These are phyloP conservation scores for Acrocephalus arundinaceus DNA, from an alignment of 2,113 vertebrate genomes.

Conservation along the genomic window DNA sequence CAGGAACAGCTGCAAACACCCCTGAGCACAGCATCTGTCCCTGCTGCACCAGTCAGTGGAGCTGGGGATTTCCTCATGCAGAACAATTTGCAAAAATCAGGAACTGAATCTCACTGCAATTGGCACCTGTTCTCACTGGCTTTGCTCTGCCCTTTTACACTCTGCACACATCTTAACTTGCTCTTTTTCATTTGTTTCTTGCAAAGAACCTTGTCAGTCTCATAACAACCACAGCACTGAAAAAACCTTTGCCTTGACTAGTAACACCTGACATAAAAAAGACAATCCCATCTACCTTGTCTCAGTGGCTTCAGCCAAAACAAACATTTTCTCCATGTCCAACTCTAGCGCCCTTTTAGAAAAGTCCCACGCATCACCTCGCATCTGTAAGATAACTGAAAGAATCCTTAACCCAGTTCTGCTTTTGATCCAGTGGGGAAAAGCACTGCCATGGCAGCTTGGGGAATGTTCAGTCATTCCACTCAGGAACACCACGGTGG, in stretches of 20 bases:
- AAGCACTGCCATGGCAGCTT: rapidly evolving
- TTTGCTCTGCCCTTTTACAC: background rate
- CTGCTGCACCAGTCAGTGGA: rapidly evolving
- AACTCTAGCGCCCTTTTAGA: background rate
- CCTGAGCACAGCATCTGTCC: background rate
- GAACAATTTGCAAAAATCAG: background rate
- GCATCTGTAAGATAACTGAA: background rate
- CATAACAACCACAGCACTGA: background rate
- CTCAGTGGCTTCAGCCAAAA: background rate
- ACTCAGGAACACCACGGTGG: no score
- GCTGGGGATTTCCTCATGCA: background rate
- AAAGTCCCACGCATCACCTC: rapidly evolving
- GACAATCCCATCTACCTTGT: background rate
- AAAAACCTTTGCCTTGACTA: rapidly evolving
- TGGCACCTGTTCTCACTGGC: background rate
- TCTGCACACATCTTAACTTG: background rate
- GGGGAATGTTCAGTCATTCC: rapidly evolving
- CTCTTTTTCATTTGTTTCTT: background rate
- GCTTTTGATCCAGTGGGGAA: background rate
- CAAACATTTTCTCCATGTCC: background rate
- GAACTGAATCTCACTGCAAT: rapidly evolving
- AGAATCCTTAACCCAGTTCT: background rate
- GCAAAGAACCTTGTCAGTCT: background rate
- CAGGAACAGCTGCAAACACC: background rate
- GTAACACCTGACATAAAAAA: background rate